Base-by-base conservation (phyloP, 2,113 vertebrate species). In the Gambusia affinis region DNA sequence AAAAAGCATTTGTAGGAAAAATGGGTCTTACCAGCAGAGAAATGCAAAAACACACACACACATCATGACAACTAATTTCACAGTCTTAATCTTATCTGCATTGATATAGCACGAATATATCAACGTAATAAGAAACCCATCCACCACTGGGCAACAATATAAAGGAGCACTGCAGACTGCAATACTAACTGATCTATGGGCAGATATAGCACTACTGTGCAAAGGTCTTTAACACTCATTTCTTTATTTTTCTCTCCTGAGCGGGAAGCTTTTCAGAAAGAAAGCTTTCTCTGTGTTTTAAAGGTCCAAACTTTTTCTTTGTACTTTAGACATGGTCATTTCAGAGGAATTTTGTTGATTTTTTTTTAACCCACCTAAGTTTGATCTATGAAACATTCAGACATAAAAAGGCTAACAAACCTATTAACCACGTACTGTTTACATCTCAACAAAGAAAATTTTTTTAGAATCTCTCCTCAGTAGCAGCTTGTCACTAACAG, bases 41-140 rank as follows among this genome's bases (percentile, higher is more conserved):
- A 37, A 37, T 37, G 35, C 35, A 37, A 12, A 72, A 67, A 42
- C 7, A 64, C 37, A 39, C 31, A 72, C 47, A 74, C 39, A 0
- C 65, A 72, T 44, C 70, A 64, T 79, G 37, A 83, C 71, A 72
- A 77, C 37, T 75, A 14, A 84, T 87, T 88, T 85, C 80, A 88
- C 73, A 84, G 75, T 82, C 47, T 51, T 61, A 73, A 68, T 81
- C 75, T 73, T 88, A 86, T 89, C 73, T 76, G 62, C 67, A 66
- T 37, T 79, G 68, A 75, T 82, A 78, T 84, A 79, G 69, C 64
- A 64, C 19, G 2, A 60, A 72, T 54, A 72, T 30, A 30, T 30
- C 30, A 30, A 4, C 30, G 28, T 35, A 66, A 64, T 60, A 15
- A 27, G 65, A 87, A 74, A 80, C 60, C 80, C 79, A 85, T 80